phyloP scores from a whole-genome alignment of 1,140 invertebrate genomes.

The Phocides pigmalion region DNA sequence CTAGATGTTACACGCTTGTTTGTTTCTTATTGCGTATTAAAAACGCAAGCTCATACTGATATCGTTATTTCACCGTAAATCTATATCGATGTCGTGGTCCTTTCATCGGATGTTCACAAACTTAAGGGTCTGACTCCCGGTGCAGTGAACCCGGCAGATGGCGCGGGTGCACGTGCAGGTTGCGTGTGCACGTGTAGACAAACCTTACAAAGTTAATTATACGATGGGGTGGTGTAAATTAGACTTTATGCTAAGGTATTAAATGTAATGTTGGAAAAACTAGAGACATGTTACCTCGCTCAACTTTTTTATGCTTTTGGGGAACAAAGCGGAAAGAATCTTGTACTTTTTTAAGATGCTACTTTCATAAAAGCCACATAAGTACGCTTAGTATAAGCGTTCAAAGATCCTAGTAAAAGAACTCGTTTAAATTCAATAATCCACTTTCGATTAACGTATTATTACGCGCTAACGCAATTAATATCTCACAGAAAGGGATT shows the following conservation, averaged over 20 bases:
- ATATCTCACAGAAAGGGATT: conserved; percentile 2
- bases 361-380: neutral
- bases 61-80: conserved; percentile 2
- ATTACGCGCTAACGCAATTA: neutral
- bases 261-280: neutral
- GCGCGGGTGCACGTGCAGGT: conserved; percentile 44
- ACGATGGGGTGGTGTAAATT: conserved; percentile 2
- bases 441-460: neutral
- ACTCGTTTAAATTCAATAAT: neutral
- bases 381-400: neutral
- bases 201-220: neutral
- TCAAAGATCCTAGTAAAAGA: neutral
- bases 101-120: conserved; percentile 15
- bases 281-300: neutral
- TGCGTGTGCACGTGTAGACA: conserved; percentile 41
- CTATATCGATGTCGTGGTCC: conserved; percentile 3
- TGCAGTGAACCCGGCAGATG: conserved; percentile 50
- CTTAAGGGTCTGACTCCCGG: conserved; percentile 41
- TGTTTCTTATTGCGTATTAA: neutral
- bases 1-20: too few relatives aligned
- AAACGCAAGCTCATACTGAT: conserved; percentile 1
- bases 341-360: neutral
- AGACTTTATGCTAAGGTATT: conserved; percentile 13
- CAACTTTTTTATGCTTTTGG: conserved; percentile 12
- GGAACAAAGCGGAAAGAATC: conserved; percentile 10